Evolutionary conservation across 64 coral and sea anemone genomes (phyloP).

Genomic region (Exaiptasia diaphana): DNA sequence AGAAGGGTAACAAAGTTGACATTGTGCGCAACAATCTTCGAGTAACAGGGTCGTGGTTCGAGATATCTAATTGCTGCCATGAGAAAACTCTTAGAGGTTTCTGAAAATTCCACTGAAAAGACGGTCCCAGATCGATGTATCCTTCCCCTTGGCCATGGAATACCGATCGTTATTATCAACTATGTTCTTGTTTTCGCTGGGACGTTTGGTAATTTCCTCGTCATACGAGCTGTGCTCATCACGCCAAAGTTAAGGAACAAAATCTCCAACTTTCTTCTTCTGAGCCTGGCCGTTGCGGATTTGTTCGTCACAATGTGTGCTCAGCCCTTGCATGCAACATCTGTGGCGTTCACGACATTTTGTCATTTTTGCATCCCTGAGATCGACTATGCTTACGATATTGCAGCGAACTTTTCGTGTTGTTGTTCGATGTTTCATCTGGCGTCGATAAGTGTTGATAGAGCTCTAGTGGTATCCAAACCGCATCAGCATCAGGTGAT

Average conservation of each 20-base stretch:
- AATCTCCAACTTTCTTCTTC: conserved; percentile 25
- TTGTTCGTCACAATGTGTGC: conserved; percentile 31
- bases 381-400: not conserved
- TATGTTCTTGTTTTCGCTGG: not conserved
- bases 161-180: not conserved
- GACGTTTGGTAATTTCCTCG: conserved; percentile 18
- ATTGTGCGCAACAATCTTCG: too few relatives aligned
- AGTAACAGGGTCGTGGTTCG: too few relatives aligned
- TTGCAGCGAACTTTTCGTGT: conserved; percentile 4
- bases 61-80: too few relatives aligned
- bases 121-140: not conserved
- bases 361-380: not conserved
- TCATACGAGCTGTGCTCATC: not conserved
- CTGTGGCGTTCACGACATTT: conserved; percentile 15
- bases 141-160: not conserved
- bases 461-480: not conserved
- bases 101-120: too few relatives aligned
- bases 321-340: not conserved
- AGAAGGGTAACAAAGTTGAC: too few relatives aligned
- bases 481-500: conserved; percentile 1
- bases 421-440: conserved; percentile 23
- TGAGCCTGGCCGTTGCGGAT: conserved; percentile 32
- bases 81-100: too few relatives aligned
- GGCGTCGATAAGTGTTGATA: conserved; percentile 18
- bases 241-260: not conserved